Base-by-base conservation (phyloP, 2,113 vertebrate genomes). In the Leptosomus discolor region DNA sequence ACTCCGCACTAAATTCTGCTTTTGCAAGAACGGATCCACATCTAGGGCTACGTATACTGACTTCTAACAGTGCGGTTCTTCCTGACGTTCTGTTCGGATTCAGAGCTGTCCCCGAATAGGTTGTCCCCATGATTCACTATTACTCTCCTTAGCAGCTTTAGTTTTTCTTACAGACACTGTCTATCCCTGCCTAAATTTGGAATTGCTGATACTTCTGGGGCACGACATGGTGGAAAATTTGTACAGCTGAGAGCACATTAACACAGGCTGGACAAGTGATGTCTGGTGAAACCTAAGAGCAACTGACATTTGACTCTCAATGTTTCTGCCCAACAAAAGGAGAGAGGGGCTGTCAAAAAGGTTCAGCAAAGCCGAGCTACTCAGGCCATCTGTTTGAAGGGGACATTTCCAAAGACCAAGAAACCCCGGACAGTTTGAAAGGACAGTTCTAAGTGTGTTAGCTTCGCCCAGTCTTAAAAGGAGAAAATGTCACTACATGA, bases 401-500 rank as follows among this genome's bases (percentile, higher is more conserved):
- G 5, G 30, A 46, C 19, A 5, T 58, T 63, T 91, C 64, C n/a
- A 58, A 77, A 70, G 34, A 67, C 17, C 24, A 70, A 61, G 45
- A 90, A 70, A n/a, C 12, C 15, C 14, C n/a, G 34, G 15, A 12
- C 8, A 48, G 32, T 16, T 3, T 39, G 41, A 85, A 79, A 24
- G 12, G 27, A 30, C 41, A 57, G 13, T 24, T 71, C 26, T 17
- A 64, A 85, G 76, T 10, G 17, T 0, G 0, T 50, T 39, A 74
- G 21, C 39, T 41, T 41, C 9, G 45, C 6, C 41, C 54, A 27
- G 36, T 22, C 46, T 63, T 71, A 65, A 46, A 65, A 88, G 3
- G 15, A 5, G 11, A 74, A 12, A 23, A 80, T 0, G 0, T 22
- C 5, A 7, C 26, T 56, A 24, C 43, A 37, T 3, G 22, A 89